phyloP scores from a whole-genome alignment of 2,113 vertebrate species.

The Egretta garzetta region DNA sequence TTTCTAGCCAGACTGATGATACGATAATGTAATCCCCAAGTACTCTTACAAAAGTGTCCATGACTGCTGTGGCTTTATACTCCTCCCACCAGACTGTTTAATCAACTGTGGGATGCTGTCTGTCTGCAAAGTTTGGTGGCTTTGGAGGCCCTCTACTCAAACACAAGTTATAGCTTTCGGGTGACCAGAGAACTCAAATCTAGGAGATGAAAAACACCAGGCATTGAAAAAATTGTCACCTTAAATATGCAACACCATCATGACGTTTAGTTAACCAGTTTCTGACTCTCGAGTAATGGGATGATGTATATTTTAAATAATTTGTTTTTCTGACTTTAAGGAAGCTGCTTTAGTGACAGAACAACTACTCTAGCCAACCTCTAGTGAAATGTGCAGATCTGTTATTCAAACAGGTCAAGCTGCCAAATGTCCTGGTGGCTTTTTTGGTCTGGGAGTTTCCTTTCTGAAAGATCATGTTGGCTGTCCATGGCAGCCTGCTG shows the following conservation, averaged over 20 bases:
- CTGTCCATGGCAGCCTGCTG: background rate
- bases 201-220: background rate
- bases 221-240: background rate
- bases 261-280: background rate
- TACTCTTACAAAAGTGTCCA: constrained; percentile 34
- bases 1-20: constrained; percentile 53
- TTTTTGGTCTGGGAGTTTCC: constrained; percentile 50
- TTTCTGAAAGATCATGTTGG: constrained; percentile 37
- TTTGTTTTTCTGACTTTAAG: background rate
- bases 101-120: background rate
- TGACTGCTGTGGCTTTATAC: constrained; percentile 13
- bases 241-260: background rate
- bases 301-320: background rate
- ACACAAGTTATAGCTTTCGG: background rate
- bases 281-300: background rate
- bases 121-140: background rate
- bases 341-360: background rate
- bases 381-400: background rate
- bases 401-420: constrained; percentile 3
- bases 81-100: background rate
- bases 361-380: background rate
- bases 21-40: constrained; percentile 41
- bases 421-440: constrained; percentile 49
- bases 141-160: constrained; percentile 25
- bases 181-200: background rate